Percentiles rank a stretch among this genome's conserved stretches.
Evolutionary conservation across 2,113 vertebrate species (phyloP).

Genomic region (Clarias macrocephalus): DNA sequence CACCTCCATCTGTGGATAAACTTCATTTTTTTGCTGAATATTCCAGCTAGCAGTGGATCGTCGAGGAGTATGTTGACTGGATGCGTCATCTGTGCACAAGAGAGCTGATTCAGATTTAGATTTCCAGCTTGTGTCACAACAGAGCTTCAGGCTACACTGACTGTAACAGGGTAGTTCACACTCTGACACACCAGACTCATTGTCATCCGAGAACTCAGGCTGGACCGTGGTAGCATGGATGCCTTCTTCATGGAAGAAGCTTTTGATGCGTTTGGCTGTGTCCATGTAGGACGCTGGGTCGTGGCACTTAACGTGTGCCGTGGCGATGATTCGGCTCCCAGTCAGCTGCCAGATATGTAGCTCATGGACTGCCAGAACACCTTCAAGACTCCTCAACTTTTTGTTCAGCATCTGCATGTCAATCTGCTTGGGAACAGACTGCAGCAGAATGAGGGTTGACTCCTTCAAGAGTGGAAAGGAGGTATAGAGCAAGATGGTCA

Average conservation of each 20-base stretch:
- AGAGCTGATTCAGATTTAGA: slow-evolving; percentile 55
- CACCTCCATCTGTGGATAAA: slow-evolving; percentile 30
- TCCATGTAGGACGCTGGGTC: slow-evolving; percentile 84
- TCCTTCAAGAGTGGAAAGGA: slow-evolving; percentile 84
- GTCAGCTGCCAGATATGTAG: slow-evolving; percentile 86
- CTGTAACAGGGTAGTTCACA: slow-evolving; percentile 83
- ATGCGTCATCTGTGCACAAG: slow-evolving; percentile 39
- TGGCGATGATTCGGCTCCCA: slow-evolving; percentile 84
- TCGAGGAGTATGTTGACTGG: background rate
- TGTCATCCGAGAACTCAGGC: slow-evolving; percentile 79
- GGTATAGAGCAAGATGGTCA: slow-evolving; percentile 82
- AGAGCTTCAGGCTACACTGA: slow-evolving; percentile 85
- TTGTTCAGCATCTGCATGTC: slow-evolving; percentile 79
- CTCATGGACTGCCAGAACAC: slow-evolving; percentile 83
- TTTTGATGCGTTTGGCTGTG: slow-evolving; percentile 83
- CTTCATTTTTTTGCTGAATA: slow-evolving; percentile 2
- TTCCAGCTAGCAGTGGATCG: background rate
- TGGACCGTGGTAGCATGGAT: slow-evolving; percentile 87
- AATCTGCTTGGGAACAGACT: slow-evolving; percentile 86
- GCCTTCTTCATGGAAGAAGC: slow-evolving; percentile 83
- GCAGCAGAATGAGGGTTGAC: slow-evolving; percentile 84
- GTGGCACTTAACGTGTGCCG: slow-evolving; percentile 84
- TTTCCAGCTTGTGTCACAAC: slow-evolving; percentile 73
- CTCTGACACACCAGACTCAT: slow-evolving; percentile 64
- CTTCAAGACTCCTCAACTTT: slow-evolving; percentile 76